These are phyloP conservation scores for Geopemphigus sp. DNA, from an alignment of 1,140 invertebrate genomes.

Conservation along the genomic window DNA sequence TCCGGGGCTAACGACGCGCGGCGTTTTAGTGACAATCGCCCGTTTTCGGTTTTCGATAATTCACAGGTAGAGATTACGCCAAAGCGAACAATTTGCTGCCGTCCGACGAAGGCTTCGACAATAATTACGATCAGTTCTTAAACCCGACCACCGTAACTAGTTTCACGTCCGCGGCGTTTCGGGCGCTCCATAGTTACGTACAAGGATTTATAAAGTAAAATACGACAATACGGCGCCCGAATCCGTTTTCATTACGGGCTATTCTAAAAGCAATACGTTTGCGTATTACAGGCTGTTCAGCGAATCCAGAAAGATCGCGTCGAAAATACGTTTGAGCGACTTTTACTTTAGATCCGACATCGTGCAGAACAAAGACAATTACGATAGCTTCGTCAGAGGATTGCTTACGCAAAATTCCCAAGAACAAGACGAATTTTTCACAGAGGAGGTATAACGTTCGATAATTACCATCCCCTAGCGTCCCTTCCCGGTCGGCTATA, in stretches of 20 bases:
- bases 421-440: slow-evolving; percentile 67
- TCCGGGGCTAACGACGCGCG: no score
- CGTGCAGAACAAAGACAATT: slow-evolving; percentile 49
- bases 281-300: slow-evolving; percentile 47
- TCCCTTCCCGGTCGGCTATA: no score
- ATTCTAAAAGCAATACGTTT: no score
- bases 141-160: slow-evolving; percentile 39
- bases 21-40: no score
- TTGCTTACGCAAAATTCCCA: slow-evolving; percentile 68
- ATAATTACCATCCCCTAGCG: no score
- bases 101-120: neutral
- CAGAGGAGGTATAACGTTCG: slow-evolving; percentile 65
- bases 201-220: slow-evolving; percentile 18
- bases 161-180: slow-evolving; percentile 59
- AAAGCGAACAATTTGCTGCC: slow-evolving; percentile 24
- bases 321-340: slow-evolving; percentile 48
- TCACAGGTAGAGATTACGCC: slow-evolving; percentile 30
- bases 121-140: slow-evolving; percentile 18
- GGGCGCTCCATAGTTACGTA: slow-evolving; percentile 61
- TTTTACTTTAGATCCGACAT: slow-evolving; percentile 46
- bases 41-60: neutral
- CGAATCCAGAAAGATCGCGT: slow-evolving; percentile 29
- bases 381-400: slow-evolving; percentile 58
- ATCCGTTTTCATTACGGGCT: no score
- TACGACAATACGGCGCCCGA: no score